phyloP scores from a whole-genome alignment of 2,113 vertebrate genomes.

The Bombycilla garrulus region DNA sequence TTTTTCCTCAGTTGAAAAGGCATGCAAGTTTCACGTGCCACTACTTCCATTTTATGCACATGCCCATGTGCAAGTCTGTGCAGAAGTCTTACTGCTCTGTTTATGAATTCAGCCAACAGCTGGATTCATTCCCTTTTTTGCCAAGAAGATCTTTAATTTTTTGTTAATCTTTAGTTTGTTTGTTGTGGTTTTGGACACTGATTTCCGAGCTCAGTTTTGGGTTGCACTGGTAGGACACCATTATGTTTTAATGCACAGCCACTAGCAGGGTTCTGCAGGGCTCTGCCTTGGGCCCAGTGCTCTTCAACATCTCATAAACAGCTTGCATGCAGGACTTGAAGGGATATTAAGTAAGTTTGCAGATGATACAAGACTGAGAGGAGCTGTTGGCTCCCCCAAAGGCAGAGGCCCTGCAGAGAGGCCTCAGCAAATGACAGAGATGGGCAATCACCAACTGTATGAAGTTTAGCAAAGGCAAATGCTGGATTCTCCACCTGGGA shows the following conservation, averaged over 20 bases:
- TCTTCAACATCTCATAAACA: background rate
- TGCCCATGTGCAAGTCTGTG: background rate
- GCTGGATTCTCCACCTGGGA: no score
- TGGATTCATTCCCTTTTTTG: background rate
- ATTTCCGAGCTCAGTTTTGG: background rate
- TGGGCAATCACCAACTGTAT: fast-evolving
- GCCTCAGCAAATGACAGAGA: background rate
- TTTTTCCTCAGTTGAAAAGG: background rate
- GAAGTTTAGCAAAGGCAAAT: no score
- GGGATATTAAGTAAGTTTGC: background rate
- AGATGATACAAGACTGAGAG: background rate
- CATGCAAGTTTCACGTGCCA: background rate
- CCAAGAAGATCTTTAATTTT: background rate
- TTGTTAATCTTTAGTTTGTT: no score
- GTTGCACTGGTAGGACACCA: fast-evolving
- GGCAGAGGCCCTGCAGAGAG: background rate
- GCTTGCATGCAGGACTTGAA: background rate
- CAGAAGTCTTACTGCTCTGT: background rate
- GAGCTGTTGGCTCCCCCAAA: background rate
- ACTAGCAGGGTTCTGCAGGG: background rate
- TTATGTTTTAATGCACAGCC: background rate
- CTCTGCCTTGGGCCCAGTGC: background rate
- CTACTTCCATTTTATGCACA: background rate
- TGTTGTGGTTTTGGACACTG: background rate
- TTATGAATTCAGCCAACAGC: background rate